Percentiles rank a stretch among this genome's conserved stretches.
Conservation (phyloP, 1,140 invertebrate genomes). For the Zaprionus camerounensis region DNA sequence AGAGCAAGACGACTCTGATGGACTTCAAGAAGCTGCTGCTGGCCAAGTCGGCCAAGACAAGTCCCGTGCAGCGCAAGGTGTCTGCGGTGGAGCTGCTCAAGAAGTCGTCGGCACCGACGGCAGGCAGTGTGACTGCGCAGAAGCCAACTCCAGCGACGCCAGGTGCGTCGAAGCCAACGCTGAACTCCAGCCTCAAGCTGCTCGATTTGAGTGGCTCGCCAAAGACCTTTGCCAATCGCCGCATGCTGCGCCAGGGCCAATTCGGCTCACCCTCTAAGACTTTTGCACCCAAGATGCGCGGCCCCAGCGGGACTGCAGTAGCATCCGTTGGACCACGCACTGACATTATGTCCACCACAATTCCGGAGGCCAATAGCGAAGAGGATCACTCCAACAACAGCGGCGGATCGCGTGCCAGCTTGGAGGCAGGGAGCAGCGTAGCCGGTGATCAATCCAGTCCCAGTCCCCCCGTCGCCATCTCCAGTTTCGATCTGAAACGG, state of each 20-base stretch:
- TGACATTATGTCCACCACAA: slow-evolving; percentile 93
- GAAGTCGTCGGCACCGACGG: slow-evolving; percentile 82
- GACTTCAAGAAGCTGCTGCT: slow-evolving; percentile 92
- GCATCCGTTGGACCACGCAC: slow-evolving; percentile 90
- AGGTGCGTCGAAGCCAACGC: slow-evolving; percentile 53
- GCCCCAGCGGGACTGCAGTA: slow-evolving; percentile 85
- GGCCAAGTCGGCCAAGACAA: slow-evolving; percentile 86
- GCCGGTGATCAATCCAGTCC: slow-evolving; percentile 6
- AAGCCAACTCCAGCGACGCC: slow-evolving; percentile 29
- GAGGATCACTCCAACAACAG: slow-evolving; percentile 86
- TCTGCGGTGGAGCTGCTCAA: slow-evolving; percentile 94
- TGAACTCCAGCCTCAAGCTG: slow-evolving; percentile 83
- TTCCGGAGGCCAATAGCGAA: slow-evolving; percentile 92
- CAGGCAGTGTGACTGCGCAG: slow-evolving; percentile 11
- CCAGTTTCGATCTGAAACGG: slow-evolving; percentile 74
- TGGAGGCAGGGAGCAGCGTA: slow-evolving; percentile 32
- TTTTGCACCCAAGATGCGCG: slow-evolving; percentile 87
- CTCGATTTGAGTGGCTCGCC: slow-evolving; percentile 88
- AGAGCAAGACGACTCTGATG: slow-evolving; percentile 89
- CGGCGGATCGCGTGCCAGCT: slow-evolving; percentile 58
- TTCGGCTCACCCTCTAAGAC: slow-evolving; percentile 86
- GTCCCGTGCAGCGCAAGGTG: slow-evolving; percentile 86
- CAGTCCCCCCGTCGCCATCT: slow-evolving; percentile 38
- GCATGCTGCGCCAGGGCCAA: slow-evolving; percentile 85
- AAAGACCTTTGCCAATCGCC: slow-evolving; percentile 87